Conservation (phyloP, 2,113 vertebrate species). For the Phainopepla nitens region DNA sequence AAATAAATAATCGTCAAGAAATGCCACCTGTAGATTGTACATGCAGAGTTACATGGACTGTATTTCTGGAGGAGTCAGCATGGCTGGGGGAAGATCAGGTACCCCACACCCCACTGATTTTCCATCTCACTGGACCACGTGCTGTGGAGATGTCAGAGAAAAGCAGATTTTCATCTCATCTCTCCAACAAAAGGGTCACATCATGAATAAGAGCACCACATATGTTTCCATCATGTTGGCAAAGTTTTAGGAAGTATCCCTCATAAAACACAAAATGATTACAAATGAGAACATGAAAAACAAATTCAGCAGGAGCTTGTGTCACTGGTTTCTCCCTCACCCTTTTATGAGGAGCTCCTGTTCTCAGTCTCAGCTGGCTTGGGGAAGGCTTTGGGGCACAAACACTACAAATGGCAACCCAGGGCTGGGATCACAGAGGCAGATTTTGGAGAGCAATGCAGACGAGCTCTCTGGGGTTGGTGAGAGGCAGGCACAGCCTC, state of each 20-base stretch:
- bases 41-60: background rate
- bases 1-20: background rate
- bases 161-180: background rate
- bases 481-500: background rate
- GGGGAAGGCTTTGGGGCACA: background rate
- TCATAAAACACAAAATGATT: constrained; percentile 56
- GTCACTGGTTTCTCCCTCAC: background rate
- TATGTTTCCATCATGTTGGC: constrained; percentile 53
- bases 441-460: background rate
- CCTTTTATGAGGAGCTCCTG: constrained; percentile 36
- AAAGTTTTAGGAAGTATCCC: constrained; percentile 49
- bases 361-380: background rate
- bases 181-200: background rate
- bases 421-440: background rate
- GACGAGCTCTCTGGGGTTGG: background rate
- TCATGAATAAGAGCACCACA: background rate
- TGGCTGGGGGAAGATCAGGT: background rate
- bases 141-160: background rate
- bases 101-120: background rate
- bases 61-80: background rate
- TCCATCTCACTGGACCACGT: background rate
- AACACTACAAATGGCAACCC: background rate
- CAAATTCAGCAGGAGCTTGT: constrained; percentile 18
- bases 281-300: constrained; percentile 42
- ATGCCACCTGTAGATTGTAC: background rate